phyloP scores from a whole-genome alignment of 2,797 vertebrate genomes.

The Phoeniculus purpureus region DNA sequence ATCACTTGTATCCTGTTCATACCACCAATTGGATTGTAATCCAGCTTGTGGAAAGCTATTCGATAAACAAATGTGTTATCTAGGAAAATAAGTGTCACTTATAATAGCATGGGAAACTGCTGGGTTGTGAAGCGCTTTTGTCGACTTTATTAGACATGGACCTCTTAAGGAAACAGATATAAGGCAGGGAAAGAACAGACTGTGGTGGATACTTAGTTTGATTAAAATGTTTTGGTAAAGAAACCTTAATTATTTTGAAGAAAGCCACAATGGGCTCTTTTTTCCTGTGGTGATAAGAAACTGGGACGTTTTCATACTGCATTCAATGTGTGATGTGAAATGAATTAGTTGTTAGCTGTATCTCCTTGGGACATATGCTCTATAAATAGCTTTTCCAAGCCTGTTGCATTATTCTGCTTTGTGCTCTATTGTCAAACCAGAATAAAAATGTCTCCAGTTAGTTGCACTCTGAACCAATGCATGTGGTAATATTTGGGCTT shows the following conservation, averaged over 20 bases:
- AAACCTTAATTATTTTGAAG: constrained; percentile 61
- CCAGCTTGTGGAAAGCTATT: not conserved
- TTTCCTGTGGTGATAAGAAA: constrained; percentile 38
- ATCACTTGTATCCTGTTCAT: not conserved
- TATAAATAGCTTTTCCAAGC: constrained; percentile 60
- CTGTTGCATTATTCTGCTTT: constrained; percentile 36
- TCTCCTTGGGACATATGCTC: constrained; percentile 25
- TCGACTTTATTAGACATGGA: not conserved
- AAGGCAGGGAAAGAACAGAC: not conserved
- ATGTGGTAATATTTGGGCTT: not conserved
- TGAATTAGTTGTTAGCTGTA: constrained; percentile 53
- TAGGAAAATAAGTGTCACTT: not conserved
- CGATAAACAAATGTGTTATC: not conserved
- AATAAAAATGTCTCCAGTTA: not conserved
- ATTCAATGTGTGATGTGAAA: constrained; percentile 42
- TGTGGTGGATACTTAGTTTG: constrained; percentile 21
- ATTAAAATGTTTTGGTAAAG: constrained; percentile 63
- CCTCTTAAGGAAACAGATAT: not conserved
- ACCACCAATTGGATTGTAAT: not conserved
- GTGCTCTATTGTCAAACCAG: not conserved
- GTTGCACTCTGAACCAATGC: not conserved
- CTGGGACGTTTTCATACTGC: constrained; percentile 37
- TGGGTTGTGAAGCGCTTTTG: not conserved
- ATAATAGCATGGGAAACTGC: not conserved
- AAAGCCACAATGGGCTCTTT: constrained; percentile 34